phyloP scores from a whole-genome alignment of 2,113 vertebrate species.

The Austrofundulus limnaeus region DNA sequence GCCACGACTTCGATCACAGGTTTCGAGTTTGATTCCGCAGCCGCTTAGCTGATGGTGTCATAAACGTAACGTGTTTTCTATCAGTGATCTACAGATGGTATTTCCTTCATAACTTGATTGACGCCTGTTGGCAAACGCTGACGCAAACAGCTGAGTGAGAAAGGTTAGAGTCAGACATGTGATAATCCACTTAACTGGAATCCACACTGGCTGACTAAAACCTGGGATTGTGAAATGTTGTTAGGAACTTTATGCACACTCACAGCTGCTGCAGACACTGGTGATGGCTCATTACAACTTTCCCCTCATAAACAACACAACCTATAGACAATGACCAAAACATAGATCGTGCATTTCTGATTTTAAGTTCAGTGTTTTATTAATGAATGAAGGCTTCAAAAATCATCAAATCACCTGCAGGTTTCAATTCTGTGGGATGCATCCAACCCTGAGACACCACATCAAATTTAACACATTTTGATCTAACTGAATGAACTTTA shows the following conservation, averaged over 20 bases:
- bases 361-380: no score
- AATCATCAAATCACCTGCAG: no score
- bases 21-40: constrained; percentile 13
- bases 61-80: neutral
- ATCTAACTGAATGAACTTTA: no score
- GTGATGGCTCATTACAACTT: neutral
- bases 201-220: constrained; percentile 21
- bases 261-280: neutral
- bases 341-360: no score
- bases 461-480: no score
- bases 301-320: no score
- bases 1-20: constrained; percentile 1
- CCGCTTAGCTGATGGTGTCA: neutral
- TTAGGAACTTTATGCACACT: no score
- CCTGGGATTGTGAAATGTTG: no score
- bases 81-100: neutral
- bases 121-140: constrained; percentile 11
- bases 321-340: no score
- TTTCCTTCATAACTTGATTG: constrained; percentile 5
- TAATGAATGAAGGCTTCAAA: no score
- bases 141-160: constrained; percentile 2
- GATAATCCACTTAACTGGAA: constrained; percentile 15
- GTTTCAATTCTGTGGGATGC: no score
- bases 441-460: no score
- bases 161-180: constrained; percentile 6